Evolutionary conservation across 2,797 vertebrate genomes (phyloP), one percentile per base, ranked within the genome.

Genomic region (Sphaeramia orbicularis): DNA sequence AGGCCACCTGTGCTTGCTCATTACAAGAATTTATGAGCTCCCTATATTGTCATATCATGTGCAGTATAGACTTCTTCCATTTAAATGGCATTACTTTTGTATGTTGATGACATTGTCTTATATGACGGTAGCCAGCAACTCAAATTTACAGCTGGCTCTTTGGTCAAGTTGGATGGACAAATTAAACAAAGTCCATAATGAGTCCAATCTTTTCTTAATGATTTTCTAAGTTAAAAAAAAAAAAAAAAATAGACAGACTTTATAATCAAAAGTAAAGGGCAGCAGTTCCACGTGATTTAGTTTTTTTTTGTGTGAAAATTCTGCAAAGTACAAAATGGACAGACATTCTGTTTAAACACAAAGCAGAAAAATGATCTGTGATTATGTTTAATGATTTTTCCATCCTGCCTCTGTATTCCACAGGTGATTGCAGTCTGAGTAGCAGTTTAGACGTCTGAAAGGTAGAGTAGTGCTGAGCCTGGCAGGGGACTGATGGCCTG

Each of bases 401-500:
- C 30, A 47, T 56, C 24, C 30, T 50, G 19, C 47, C 24, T 69
- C 59, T 7, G 24, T 78, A 13, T 71, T 82, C 57, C 69, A 85
- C 60, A 74, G 68, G 78, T 84, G 67, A 73, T 43, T 69, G 35
- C 14, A 58, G 57, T 51, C 54, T 32, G 53, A 42, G 54, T 4
- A 10, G 63, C 7, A 6, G 61, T 55, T 65, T 59, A 60, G 53
- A 35, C 21, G 51, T 81, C 59, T 84, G 71, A 82, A 80, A 86
- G 70, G 66, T 70, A 54, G 63, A 49, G 16, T 15, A 15, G 56
- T 32, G 50, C 61, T 57, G 62, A 65, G 63, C 53, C 0, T 41
- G 18, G 76, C 13, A 53, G 75, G 84, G 47, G 73, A 50, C 27
- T 76, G 67, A 83, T 78, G 72, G 64, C 50, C 38, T 86, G 88